These are phyloP conservation scores for Trissoscelio sp. DNA, from an alignment of 2,888 invertebrate species.

Conservation along the genomic window DNA sequence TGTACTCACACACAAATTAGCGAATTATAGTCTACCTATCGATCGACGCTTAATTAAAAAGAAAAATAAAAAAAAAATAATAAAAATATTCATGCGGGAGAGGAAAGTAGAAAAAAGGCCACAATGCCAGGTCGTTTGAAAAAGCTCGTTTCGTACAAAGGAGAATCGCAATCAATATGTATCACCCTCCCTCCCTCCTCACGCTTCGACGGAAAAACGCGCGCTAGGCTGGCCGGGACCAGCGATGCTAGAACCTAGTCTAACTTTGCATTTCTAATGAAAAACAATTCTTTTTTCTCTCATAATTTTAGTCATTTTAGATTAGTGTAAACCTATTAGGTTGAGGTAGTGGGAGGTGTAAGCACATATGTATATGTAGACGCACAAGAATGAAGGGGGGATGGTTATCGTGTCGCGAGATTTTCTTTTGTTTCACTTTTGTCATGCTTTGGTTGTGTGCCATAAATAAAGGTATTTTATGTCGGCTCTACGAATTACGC, in stretches of 20 bases:
- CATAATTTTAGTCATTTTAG: too few relatives aligned
- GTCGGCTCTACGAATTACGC: neutral
- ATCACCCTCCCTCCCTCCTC: constrained; percentile 30
- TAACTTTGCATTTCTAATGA: neutral
- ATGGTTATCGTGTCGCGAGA: too few relatives aligned
- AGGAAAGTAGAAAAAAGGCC: constrained; percentile 4
- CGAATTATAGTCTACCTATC: constrained; percentile 17
- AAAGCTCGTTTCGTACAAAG: constrained; percentile 68
- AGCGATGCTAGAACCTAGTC: neutral
- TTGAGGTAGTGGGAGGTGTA: too few relatives aligned
- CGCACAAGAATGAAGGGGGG: too few relatives aligned
- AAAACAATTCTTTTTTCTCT: neutral
- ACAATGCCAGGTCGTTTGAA: constrained; percentile 26
- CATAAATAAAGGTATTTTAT: neutral
- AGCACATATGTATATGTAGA: too few relatives aligned
- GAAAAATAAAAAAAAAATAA: neutral
- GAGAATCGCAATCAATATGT: constrained; percentile 53
- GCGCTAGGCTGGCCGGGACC: constrained; percentile 32
- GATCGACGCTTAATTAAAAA: constrained; percentile 43
- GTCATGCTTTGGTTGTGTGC: too few relatives aligned
- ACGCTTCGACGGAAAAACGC: constrained; percentile 24
- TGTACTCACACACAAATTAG: constrained; percentile 9
- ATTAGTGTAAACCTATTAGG: too few relatives aligned
- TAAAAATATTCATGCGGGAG: neutral
- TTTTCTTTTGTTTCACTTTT: too few relatives aligned